Conservation (phyloP, 92 coral and sea anemone genomes). For the Phenganax subtilis region DNA sequence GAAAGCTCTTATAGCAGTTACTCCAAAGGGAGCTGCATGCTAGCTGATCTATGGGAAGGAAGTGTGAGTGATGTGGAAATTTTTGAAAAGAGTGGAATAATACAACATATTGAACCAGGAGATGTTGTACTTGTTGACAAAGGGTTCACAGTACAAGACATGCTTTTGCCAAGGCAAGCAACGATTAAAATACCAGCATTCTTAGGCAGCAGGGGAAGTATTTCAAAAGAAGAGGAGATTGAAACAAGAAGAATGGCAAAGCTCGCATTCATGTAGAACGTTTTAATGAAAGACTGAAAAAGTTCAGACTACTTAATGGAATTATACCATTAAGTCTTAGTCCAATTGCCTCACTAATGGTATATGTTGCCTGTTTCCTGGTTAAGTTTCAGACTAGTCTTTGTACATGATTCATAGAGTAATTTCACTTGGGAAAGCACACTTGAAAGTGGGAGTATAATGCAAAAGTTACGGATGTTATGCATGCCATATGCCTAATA, state of each 20-base stretch:
- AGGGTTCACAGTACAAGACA: slow-evolving; percentile 41
- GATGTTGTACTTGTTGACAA: slow-evolving; percentile 31
- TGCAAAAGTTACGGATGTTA: too few species aligned
- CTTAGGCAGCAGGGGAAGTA: neutral
- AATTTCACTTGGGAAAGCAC: too few species aligned
- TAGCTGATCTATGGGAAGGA: slow-evolving; percentile 12
- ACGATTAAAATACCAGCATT: slow-evolving; percentile 43
- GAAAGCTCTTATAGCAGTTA: slow-evolving; percentile 1
- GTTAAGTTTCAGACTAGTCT: slow-evolving; percentile 31
- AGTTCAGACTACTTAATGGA: slow-evolving; percentile 31
- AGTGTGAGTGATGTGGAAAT: slow-evolving; percentile 19
- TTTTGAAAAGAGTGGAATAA: neutral
- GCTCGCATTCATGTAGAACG: slow-evolving; percentile 29
- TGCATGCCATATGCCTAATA: too few species aligned
- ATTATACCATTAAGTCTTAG: slow-evolving; percentile 1
- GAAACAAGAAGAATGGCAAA: slow-evolving; percentile 38
- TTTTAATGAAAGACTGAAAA: slow-evolving; percentile 17
- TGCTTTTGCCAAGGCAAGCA: slow-evolving; percentile 32
- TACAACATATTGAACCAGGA: slow-evolving; percentile 9
- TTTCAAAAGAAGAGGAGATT: slow-evolving; percentile 35
- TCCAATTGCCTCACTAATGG: slow-evolving; percentile 20
- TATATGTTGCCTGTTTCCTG: slow-evolving; percentile 34
- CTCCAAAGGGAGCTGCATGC: slow-evolving; percentile 16
- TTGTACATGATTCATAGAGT: slow-evolving; percentile 27
- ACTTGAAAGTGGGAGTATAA: too few species aligned